Evolutionary conservation across 2,888 invertebrate species (phyloP), one percentile per base, ranked within the genome.

Genomic region (Pecten maximus): DNA sequence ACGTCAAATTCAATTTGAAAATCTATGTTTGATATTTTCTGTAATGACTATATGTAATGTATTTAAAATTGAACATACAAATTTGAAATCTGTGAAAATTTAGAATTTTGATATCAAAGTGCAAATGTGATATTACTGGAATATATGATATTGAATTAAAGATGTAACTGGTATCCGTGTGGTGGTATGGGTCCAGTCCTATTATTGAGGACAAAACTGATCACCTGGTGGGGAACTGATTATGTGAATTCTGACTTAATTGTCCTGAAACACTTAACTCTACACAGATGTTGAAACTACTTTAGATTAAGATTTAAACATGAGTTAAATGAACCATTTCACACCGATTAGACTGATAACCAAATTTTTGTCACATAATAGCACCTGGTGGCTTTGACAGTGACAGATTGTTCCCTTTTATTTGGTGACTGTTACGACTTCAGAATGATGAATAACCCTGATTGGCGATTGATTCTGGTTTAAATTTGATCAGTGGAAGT

Each of bases 1-100:
- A 74, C 35, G 74, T 74, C 74, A 74, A 35, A 74, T 74, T 74
- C 74, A 74, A 74, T 74, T 74, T 74, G 74, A 74, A 74, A 44
- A 35, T 35, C 28, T 35, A 35, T 35, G 6, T 28, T 44, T 35
- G 35, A 74, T 23, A 12, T 74, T 74, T 44, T 12, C 10, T 10
- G 2, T 28, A 28, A 74, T 74, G 35, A 74, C 8, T 2, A 28
- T 35, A 74, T 74, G 44, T 44, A 44, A 44, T 74, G 15, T 74
- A 74, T 74, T 74, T 74, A 1, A 35, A 74, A 74, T 35, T 35
- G 74, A 35, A 74, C 35, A 35, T 3, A 74, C 8, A 35, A 35
- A 74, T 74, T 74, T 28, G 10, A 74, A 74, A 28, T 74, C 2
- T 35, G 10, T 35, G 15, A 35, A 74, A 28, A 28, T 19, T 74